Conservation (phyloP, 2,888 invertebrate genomes). For the Perdita meconis region DNA sequence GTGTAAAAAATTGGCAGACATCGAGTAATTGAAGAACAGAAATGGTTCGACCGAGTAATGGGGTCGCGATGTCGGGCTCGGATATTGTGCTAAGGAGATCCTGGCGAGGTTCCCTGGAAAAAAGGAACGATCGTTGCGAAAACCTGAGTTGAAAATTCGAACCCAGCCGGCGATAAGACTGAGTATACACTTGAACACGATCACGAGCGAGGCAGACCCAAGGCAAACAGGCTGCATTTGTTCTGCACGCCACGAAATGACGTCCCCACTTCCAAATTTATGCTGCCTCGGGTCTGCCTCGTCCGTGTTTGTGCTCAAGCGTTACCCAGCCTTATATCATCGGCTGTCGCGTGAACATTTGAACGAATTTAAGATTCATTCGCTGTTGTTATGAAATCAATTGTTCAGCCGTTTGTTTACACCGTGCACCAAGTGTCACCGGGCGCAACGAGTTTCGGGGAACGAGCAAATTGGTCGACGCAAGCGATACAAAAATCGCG, state of each 20-base stretch:
- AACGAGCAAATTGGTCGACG: constrained; percentile 9
- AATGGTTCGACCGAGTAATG: constrained; percentile 69
- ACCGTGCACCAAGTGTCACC: background rate
- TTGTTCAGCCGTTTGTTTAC: background rate
- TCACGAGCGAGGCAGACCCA: no score
- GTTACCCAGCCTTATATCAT: background rate
- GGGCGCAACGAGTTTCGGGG: constrained; percentile 22
- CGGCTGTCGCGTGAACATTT: background rate
- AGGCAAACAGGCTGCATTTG: no score
- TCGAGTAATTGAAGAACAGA: constrained; percentile 60
- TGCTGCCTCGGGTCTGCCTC: no score
- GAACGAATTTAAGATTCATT: constrained; percentile 4
- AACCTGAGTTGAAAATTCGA: constrained; percentile 64
- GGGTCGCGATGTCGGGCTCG: constrained; percentile 65
- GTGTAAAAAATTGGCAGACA: constrained; percentile 56
- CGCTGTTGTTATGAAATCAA: constrained; percentile 15
- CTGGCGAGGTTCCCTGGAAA: constrained; percentile 69
- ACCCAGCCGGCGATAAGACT: no score
- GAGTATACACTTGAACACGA: no score
- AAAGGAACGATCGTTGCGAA: constrained; percentile 71
- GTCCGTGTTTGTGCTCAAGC: no score
- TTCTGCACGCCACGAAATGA: no score
- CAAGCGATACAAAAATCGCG: constrained; percentile 5
- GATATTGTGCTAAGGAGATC: constrained; percentile 73
- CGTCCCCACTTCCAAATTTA: no score